Percentiles rank a stretch among this genome's conserved stretches.
Conservation (phyloP, 2,797 vertebrate species). For the Dryobates pubescens region DNA sequence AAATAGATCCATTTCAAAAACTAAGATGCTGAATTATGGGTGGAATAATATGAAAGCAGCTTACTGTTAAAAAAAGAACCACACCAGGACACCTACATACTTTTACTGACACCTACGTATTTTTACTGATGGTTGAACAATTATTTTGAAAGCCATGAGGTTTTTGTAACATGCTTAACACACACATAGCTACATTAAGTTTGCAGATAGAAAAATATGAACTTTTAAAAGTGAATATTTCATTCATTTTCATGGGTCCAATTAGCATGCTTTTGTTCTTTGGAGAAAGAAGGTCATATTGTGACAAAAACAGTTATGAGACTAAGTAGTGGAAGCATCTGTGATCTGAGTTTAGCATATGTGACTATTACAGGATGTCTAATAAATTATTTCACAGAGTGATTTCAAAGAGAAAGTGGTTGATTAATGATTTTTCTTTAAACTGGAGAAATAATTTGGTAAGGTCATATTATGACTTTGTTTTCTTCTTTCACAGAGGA, state of each 20-base stretch:
- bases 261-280: slow-evolving; percentile 1
- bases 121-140: background rate
- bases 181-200: background rate
- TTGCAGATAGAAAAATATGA: background rate
- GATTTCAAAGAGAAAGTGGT: background rate
- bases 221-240: background rate
- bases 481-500: background rate
- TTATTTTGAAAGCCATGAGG: background rate
- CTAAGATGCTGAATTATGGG: background rate
- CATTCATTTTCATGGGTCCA: background rate
- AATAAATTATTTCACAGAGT: slow-evolving; percentile 14
- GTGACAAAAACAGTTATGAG: background rate
- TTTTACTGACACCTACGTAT: background rate
- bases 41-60: background rate
- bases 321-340: background rate
- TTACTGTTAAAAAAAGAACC: background rate
- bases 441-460: background rate
- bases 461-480: background rate
- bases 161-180: background rate
- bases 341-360: background rate
- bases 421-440: slow-evolving; percentile 13
- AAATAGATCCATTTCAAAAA: slow-evolving; percentile 32
- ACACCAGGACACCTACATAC: background rate
- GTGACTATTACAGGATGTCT: background rate
- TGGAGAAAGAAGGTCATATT: slow-evolving; percentile 4